Evolutionary conservation across 2,797 vertebrate species (phyloP).

Genomic region (Cossypha caffra): DNA sequence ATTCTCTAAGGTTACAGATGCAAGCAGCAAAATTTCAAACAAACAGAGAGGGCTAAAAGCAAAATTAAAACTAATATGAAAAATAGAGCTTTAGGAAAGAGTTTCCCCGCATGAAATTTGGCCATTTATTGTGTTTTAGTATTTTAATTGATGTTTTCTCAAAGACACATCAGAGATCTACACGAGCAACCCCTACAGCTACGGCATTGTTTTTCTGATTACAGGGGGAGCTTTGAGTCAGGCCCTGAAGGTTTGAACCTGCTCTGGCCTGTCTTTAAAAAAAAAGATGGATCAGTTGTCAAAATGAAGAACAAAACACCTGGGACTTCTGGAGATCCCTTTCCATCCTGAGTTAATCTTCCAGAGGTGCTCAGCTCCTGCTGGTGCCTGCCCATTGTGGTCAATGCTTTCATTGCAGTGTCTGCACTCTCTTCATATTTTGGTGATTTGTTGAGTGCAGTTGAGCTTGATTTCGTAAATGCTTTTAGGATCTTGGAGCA

Average conservation of each 20-base stretch:
- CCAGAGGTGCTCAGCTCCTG: background rate
- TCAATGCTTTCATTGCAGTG: background rate
- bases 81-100: background rate
- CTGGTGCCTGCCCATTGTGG: background rate
- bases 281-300: background rate
- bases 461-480: slow-evolving; percentile 27
- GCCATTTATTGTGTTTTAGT: background rate
- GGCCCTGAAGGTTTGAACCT: background rate
- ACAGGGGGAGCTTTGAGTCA: background rate
- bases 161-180: background rate
- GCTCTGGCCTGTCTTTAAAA: background rate
- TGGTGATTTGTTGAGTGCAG: background rate
- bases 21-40: background rate
- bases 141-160: background rate
- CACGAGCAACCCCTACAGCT: background rate
- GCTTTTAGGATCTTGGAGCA: slow-evolving; percentile 38
- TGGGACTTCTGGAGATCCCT: background rate
- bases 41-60: background rate
- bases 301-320: background rate
- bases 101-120: background rate
- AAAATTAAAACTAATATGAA: background rate
- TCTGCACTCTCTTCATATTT: background rate
- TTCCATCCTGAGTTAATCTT: background rate
- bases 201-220: background rate
- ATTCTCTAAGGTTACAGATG: background rate